Base-by-base conservation (phyloP, 2,888 invertebrate species). In the Dioctria linearis region DNA sequence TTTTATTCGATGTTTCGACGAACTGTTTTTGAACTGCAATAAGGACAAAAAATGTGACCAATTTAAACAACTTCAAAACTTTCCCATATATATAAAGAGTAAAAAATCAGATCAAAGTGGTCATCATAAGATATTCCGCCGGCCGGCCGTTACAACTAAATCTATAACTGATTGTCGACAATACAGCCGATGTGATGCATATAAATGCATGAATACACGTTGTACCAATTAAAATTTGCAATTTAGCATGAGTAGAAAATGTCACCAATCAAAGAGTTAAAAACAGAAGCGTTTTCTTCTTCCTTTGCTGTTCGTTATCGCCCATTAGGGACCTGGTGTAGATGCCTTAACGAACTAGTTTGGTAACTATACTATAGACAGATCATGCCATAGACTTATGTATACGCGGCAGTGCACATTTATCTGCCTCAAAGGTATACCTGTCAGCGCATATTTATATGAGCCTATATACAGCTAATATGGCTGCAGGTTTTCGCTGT, bases 301-400 rank as follows among this genome's bases (percentile, higher is more conserved):
- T 42, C 63, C 67, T 78, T 78, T 66, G 43, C 78, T 49, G 71
- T 79, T 79, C 79, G 79, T 79, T 79, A 79, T 79, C 79, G 63
- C 71, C 79, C 79, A 79, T 79, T 79, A 79, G 49, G 63, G 79
- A 65, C 79, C 51, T 40, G n/a, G 39, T 37, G 79, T 69, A 69
- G 51, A 37, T 85, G 85, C 86, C 86, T 87, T 87, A 86, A 87
- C 86, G 86, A 87, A 87, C 86, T 86, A 86, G 86, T 86, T 86
- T 87, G 86, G 85, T 84, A 84, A 86, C 86, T 59, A 49, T n/a
- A 39, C 59, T 71, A 69, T 61, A 39, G 25, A 25, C 25, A 25
- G 25, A 25, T 49, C 9, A 71, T 63, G 37, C 51, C n/a, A 49
- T 78, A 75, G 73, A 73, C 40, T n/a, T n/a, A 63, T 25, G 37